Base-by-base conservation (phyloP, 2,888 invertebrate genomes). In the Bugulina stolonifera region DNA sequence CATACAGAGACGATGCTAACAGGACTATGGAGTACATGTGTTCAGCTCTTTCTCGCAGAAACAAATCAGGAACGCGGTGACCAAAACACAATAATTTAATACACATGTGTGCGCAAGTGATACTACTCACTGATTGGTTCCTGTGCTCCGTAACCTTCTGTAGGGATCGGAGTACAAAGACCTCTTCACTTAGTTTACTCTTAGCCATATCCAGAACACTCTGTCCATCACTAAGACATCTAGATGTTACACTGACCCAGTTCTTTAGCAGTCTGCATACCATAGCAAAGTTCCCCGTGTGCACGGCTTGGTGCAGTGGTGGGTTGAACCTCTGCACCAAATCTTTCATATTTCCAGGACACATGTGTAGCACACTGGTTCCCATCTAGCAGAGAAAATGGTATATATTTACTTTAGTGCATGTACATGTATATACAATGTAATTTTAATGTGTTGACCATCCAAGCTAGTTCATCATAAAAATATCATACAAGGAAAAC, bases 231-330 rank as follows among this genome's bases (percentile, higher is more conserved):
- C 32, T 64, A 5, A 64, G 29, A 43, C 43, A 43, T 5, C 5
- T 74, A 64, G 75, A 73, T 69, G 73, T 74, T 22, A 77, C 75
- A 75, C 77, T 78, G 75, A 77, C 77, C 79, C 79, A 80, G 58
- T 75, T 73, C 73, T 76, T 77, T 72, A 77, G 73, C n/a, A 76
- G 76, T 54, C 76, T 73, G 69, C 73, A 75, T 35, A 80, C 74
- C 71, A 72, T 71, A 57, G 74, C 73, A 71, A 73, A 73, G 70
- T 78, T 76, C 23, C 77, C 77, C 29, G 74, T 72, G 29, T 73
- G 73, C 25, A 80, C 76, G 1, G 79, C 77, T 52, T 73, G 73
- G 32, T 79, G 75, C 54, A 79, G 74, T 29, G 79, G 79, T 35
- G 77, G 79, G 80, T 80, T 76, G 35, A 77, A 55, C 64, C 32